Percentiles rank a stretch among this genome's conserved stretches.
These are phyloP conservation scores for Dasypolia templi DNA, from an alignment of 2,888 invertebrate species.

Conservation along the genomic window DNA sequence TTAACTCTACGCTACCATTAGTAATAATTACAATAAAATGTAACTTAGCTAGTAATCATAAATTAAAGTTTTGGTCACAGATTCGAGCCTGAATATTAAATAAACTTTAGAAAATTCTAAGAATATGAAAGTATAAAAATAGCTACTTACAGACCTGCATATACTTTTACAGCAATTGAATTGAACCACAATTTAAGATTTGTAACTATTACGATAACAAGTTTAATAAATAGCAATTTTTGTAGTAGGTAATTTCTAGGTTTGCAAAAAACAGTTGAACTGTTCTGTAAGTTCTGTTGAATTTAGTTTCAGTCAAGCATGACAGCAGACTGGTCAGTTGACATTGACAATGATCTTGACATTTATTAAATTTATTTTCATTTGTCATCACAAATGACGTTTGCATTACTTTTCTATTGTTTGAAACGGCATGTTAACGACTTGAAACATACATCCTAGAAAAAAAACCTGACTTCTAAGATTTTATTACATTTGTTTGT, in stretches of 20 bases:
- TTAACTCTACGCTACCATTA: not conserved
- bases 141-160: slow-evolving; percentile 39
- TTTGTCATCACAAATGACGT: slow-evolving; percentile 4
- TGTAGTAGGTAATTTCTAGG: no score
- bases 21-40: not conserved
- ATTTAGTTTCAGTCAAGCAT: not conserved
- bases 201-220: not conserved
- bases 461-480: no score
- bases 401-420: not conserved
- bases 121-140: not conserved
- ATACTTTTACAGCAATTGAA: slow-evolving; percentile 20
- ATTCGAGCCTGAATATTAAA: not conserved
- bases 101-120: slow-evolving; percentile 5
- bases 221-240: not conserved
- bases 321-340: not conserved
- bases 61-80: not conserved
- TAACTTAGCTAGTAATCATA: not conserved
- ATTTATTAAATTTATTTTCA: no score
- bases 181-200: slow-evolving; percentile 2
- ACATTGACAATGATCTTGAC: slow-evolving; percentile 35
- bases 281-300: no score
- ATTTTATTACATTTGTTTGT: no score
- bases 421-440: not conserved
- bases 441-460: not conserved
- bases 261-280: slow-evolving; percentile 20